Base-by-base conservation (phyloP, 2,888 invertebrate genomes). In the Troilus luridus region DNA sequence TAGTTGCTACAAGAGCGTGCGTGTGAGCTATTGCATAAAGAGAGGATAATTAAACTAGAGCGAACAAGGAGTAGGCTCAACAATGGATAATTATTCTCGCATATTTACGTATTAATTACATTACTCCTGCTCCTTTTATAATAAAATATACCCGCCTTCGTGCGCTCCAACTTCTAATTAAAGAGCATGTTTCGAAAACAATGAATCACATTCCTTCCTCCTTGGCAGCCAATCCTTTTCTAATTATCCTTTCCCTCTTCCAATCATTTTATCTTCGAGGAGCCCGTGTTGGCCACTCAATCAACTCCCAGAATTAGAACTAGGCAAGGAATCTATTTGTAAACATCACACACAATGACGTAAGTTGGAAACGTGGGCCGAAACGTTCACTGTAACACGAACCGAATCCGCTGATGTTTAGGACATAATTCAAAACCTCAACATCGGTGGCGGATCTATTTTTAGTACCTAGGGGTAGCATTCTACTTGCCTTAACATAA, bases 341-440 rank as follows among this genome's bases (percentile, higher is more conserved):
- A 89, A 89, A 89, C 89, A 89, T 60, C 64, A n/a, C 89, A 12
- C 59, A 54, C 67, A 41, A 41, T 89, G 89, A 89, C 89, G 89
- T 89, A 89, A 67, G 62, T 64, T 24, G 7, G 62, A 41, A 62
- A 60, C 54, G 56, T 58, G 85, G 85, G 56, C 41, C 56, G 85
- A 54, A 85, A 85, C 54, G 85, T 85, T 85, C 56, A 17, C 21
- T 54, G 67, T 81, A 85, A 85, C 85, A 85, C 8, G 56, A 85
- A 56, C 19, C 19, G 19, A 54, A 56, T 85, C 85, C 21, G n/a
- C 56, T 85, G 17, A 41, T 77, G 72, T 77, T 77, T 77, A 27
- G 72, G 27, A 41, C 72, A 77, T 77, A 77, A 77, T 77, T 77
- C 72, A 77, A 41, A 41, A 77, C 72, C 41, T 8, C 17, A 77